Conservation (phyloP, 1,140 invertebrate species). For the Dendrolimus kikuchii region DNA sequence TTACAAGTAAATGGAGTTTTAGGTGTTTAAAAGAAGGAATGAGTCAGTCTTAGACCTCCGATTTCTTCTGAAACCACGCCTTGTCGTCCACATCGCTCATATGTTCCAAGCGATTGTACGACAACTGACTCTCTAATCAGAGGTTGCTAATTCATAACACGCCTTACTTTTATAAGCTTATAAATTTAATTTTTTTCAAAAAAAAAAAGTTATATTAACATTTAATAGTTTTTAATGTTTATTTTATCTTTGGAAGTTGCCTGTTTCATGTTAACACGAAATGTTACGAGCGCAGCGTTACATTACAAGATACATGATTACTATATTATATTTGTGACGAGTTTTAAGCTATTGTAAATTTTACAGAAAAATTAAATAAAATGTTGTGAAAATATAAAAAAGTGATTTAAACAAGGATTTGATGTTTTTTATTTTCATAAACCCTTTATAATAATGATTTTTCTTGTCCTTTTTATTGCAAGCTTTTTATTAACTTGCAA, state of each 20-base stretch:
- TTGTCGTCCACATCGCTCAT: slow-evolving; percentile 43
- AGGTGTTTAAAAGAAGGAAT: too few relatives aligned
- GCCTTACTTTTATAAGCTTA: slow-evolving; percentile 55
- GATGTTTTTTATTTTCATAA: slow-evolving; percentile 38
- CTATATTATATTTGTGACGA: slow-evolving; percentile 66
- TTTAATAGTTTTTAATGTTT: slow-evolving; percentile 44
- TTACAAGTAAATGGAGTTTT: too few relatives aligned
- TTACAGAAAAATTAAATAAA: slow-evolving; percentile 71
- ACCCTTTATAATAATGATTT: slow-evolving; percentile 1
- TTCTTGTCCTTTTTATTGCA: not conserved
- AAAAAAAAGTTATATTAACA: slow-evolving; percentile 46
- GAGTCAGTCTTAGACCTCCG: too few relatives aligned
- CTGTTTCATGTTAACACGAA: slow-evolving; percentile 44
- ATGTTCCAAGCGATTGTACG: slow-evolving; percentile 52
- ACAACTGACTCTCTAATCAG: slow-evolving; percentile 59
- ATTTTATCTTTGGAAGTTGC: slow-evolving; percentile 57
- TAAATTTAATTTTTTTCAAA: slow-evolving; percentile 50
- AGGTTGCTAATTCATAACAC: slow-evolving; percentile 46
- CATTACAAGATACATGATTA: slow-evolving; percentile 46
- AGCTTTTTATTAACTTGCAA: too few relatives aligned
- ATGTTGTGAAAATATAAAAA: slow-evolving; percentile 71
- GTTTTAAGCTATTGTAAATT: slow-evolving; percentile 72
- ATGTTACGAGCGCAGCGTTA: slow-evolving; percentile 41
- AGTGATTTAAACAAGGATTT: slow-evolving; percentile 65
- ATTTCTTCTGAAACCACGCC: slow-evolving; percentile 11